Conservation (phyloP, 2,797 vertebrate genomes). For the Lutjanus argentimaculatus region DNA sequence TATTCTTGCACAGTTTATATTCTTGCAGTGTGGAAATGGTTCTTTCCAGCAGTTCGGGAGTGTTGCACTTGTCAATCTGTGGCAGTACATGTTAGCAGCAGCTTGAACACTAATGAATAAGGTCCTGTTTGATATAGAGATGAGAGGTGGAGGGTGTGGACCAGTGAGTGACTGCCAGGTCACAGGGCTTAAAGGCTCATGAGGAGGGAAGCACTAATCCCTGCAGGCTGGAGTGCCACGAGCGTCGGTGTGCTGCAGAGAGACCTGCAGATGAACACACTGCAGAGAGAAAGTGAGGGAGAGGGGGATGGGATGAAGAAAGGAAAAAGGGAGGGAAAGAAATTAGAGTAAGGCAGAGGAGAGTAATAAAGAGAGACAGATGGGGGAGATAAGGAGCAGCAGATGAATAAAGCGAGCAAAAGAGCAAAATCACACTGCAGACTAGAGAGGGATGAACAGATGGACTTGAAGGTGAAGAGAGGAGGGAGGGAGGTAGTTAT, state of each 20-base stretch:
- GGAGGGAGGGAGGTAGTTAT: neutral
- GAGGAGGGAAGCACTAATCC: constrained; percentile 60
- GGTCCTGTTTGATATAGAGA: constrained; percentile 32
- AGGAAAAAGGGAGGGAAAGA: neutral
- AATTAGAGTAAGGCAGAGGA: neutral
- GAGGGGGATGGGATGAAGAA: neutral
- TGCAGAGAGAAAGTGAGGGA: constrained; percentile 9
- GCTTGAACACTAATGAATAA: neutral
- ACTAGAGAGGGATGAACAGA: constrained; percentile 23
- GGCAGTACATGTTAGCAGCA: neutral
- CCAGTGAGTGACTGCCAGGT: constrained; percentile 38
- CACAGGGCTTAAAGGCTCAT: constrained; percentile 68
- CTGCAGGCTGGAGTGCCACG: constrained; percentile 9
- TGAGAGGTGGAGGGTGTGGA: constrained; percentile 43
- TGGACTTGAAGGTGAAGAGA: constrained; percentile 18
- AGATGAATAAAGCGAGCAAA: neutral
- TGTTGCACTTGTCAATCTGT: neutral
- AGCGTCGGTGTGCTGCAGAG: constrained; percentile 37
- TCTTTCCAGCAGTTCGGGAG: neutral
- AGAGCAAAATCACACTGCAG: neutral
- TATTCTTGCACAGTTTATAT: neutral
- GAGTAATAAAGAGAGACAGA: neutral
- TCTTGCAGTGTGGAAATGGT: neutral
- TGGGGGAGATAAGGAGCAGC: neutral
- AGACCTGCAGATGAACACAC: constrained; percentile 17